phyloP scores from a whole-genome alignment of 37 sponge, comb jelly and placozoan genomes.

The Bolinopsis microptera region DNA sequence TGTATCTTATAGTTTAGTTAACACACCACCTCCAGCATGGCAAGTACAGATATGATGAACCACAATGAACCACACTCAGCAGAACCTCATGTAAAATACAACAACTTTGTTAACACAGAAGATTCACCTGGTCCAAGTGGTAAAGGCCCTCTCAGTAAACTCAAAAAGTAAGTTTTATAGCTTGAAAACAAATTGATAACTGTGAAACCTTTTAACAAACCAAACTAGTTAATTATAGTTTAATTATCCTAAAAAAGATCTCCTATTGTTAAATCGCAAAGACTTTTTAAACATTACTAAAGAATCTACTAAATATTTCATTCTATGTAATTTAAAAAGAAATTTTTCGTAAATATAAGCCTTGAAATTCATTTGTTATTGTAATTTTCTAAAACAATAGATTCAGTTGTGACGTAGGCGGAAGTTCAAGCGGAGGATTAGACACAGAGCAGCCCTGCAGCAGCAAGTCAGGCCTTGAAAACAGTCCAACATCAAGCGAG shows the following conservation, averaged over 20 bases:
- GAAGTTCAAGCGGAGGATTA: background rate
- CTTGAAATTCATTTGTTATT: no score
- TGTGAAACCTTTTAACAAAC: no score
- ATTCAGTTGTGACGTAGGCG: background rate
- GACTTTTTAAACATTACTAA: no score
- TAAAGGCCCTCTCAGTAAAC: slow-evolving; percentile 24
- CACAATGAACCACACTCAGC: slow-evolving; percentile 16
- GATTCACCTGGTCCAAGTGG: slow-evolving; percentile 11
- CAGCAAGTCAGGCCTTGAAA: background rate
- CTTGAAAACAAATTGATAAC: no score
- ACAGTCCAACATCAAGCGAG: slow-evolving; percentile 30
- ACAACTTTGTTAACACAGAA: slow-evolving; percentile 53
- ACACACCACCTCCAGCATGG: background rate
- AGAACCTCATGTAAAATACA: slow-evolving; percentile 60
- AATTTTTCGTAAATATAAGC: no score
- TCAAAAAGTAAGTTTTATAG: slow-evolving; percentile 47
- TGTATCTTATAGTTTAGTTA: no score
- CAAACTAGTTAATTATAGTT: no score
- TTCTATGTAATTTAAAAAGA: no score
- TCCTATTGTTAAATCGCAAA: no score
- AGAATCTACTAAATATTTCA: no score
- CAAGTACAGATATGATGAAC: slow-evolving; percentile 48
- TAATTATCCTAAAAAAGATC: no score
- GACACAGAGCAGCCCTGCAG: slow-evolving; percentile 21
- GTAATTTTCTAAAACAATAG: no score